These are phyloP conservation scores for Mormyrus lacerda DNA, from an alignment of 2,113 vertebrate genomes.

Conservation along the genomic window DNA sequence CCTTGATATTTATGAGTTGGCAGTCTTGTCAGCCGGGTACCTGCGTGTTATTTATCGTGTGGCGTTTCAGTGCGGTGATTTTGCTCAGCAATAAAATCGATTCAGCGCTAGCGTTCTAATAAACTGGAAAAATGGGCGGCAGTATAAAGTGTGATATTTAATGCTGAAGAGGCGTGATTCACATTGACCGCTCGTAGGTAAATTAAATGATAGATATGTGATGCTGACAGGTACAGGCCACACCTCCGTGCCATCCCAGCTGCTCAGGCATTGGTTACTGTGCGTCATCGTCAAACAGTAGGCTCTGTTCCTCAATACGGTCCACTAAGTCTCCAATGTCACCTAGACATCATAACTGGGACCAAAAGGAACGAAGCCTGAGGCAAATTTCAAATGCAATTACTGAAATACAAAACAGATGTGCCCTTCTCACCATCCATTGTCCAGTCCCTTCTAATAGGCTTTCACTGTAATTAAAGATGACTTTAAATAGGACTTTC, in stretches of 20 bases:
- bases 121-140: slow-evolving; percentile 30
- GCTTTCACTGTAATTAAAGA: slow-evolving; percentile 35
- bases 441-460: slow-evolving; percentile 25
- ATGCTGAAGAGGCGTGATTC: slow-evolving; percentile 16
- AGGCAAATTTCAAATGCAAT: not conserved
- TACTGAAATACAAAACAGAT: slow-evolving; percentile 8
- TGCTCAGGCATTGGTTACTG: not conserved
- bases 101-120: slow-evolving; percentile 37
- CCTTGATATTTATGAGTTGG: slow-evolving; percentile 24
- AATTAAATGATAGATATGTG: slow-evolving; percentile 31
- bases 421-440: slow-evolving; percentile 14
- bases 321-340: not conserved
- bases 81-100: slow-evolving; percentile 41
- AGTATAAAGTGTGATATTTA: slow-evolving; percentile 33
- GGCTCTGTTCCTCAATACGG: not conserved
- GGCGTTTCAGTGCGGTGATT: slow-evolving; percentile 34
- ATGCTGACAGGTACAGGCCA: not conserved
- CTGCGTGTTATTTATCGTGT: slow-evolving; percentile 36
- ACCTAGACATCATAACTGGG: not conserved
- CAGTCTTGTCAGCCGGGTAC: slow-evolving; percentile 15
- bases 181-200: slow-evolving; percentile 11
- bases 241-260: not conserved
- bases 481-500: slow-evolving; percentile 41
- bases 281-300: not conserved
- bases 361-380: not conserved